Conservation (phyloP, 2,888 invertebrate genomes). For the Melieria crassipennis region DNA sequence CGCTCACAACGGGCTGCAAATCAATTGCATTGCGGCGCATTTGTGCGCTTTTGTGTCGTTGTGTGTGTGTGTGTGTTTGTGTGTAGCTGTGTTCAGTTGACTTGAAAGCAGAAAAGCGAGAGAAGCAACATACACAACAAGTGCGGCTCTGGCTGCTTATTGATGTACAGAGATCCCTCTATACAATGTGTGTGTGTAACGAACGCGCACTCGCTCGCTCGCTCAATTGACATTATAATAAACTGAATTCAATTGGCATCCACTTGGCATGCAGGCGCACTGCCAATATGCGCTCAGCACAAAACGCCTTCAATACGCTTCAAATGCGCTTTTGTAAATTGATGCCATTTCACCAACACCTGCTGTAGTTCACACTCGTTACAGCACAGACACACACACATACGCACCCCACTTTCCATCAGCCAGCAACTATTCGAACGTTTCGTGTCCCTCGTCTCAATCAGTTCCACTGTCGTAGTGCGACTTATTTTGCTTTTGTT, state of each 20-base stretch:
- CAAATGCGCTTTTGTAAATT: conserved; percentile 32
- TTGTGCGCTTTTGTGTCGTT: not conserved
- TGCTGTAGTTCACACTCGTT: conserved; percentile 34
- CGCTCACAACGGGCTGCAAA: conserved; percentile 1
- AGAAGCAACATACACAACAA: not conserved
- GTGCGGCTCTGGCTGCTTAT: not conserved
- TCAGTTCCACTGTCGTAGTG: not conserved
- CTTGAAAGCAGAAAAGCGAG: not conserved
- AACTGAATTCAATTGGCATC: conserved; percentile 28
- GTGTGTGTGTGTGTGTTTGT: not conserved
- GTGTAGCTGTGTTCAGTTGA: not conserved
- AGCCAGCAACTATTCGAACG: not conserved
- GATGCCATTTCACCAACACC: conserved; percentile 38
- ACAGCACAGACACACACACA: not conserved
- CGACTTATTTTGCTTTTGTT: not conserved
- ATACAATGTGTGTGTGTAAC: not conserved
- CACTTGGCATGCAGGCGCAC: not conserved
- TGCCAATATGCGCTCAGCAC: not conserved
- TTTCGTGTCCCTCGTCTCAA: not conserved
- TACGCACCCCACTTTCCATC: not conserved
- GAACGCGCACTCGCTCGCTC: not conserved
- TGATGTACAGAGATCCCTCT: not conserved
- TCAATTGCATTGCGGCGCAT: conserved; percentile 5
- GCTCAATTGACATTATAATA: conserved; percentile 39
- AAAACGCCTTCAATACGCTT: conserved; percentile 17